Evolutionary conservation across 2,113 vertebrate genomes (phyloP).

Genomic region (Meriones unguiculatus): DNA sequence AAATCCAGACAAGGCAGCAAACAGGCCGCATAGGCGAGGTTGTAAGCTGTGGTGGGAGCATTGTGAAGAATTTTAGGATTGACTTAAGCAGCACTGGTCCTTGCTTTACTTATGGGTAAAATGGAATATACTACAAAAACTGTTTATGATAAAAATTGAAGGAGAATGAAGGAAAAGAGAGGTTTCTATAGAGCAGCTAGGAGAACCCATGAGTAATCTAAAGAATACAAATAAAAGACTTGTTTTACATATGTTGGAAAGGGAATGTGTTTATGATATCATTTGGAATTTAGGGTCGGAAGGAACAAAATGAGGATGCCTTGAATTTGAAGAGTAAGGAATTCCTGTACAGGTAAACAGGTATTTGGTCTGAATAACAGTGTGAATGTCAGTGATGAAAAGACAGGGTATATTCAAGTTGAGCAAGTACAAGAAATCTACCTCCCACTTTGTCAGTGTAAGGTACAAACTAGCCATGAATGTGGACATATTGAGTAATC

Average conservation of each 20-base stretch:
- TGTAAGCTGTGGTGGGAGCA: not conserved
- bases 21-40: rapidly evolving
- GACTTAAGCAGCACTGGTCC: not conserved
- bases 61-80: not conserved
- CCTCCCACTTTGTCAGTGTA: not conserved
- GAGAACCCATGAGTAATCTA: not conserved
- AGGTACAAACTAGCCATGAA: not conserved
- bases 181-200: not conserved
- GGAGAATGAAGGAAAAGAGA: not conserved
- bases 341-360: not conserved
- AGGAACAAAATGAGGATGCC: not conserved
- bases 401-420: rapidly evolving
- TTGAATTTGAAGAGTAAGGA: not conserved
- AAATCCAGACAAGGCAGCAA: not conserved
- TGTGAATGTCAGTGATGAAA: not conserved
- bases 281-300: not conserved
- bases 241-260: not conserved
- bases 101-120: not conserved
- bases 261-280: not conserved
- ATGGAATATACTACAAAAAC: not conserved
- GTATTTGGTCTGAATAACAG: not conserved
- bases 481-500: not conserved
- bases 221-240: not conserved
- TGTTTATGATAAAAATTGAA: not conserved
- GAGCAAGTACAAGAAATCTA: not conserved